Conservation (phyloP, 2,888 invertebrate genomes). For the Mystacides longicornis region DNA sequence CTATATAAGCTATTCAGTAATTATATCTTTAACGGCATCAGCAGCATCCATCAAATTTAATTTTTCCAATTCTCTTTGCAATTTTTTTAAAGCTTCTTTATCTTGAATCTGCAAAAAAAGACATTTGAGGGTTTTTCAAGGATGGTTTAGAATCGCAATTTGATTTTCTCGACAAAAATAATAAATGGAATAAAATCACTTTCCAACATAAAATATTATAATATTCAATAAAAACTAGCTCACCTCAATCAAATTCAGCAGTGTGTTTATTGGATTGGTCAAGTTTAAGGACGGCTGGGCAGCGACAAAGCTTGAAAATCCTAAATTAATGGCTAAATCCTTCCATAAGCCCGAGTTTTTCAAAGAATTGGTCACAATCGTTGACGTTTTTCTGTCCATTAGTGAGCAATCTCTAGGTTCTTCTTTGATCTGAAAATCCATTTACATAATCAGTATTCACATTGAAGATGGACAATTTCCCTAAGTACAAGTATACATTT, state of each 20-base stretch:
- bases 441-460: too few species aligned
- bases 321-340: slow-evolving; percentile 14
- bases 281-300: slow-evolving; percentile 7
- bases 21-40: slow-evolving; percentile 10
- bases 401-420: slow-evolving; percentile 14
- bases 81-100: slow-evolving; percentile 9
- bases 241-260: slow-evolving; percentile 20
- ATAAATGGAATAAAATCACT: too few species aligned
- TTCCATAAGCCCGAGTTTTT: slow-evolving; percentile 19
- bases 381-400: slow-evolving; percentile 15
- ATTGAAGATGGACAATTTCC: too few species aligned
- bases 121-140: neutral
- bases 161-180: too few species aligned
- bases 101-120: slow-evolving; percentile 18
- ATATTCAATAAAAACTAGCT: neutral
- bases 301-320: slow-evolving; percentile 8
- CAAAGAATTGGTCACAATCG: slow-evolving; percentile 9
- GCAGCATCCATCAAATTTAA: slow-evolving; percentile 16
- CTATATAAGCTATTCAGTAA: slow-evolving; percentile 3
- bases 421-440: slow-evolving; percentile 8
- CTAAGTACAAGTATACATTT: too few species aligned
- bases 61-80: slow-evolving; percentile 11
- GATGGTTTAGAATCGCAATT: neutral
- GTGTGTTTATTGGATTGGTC: slow-evolving; percentile 17
- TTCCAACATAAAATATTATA: too few species aligned